phyloP scores from a whole-genome alignment of 2,113 vertebrate species.

The Dicerorhinus sumatrensis region DNA sequence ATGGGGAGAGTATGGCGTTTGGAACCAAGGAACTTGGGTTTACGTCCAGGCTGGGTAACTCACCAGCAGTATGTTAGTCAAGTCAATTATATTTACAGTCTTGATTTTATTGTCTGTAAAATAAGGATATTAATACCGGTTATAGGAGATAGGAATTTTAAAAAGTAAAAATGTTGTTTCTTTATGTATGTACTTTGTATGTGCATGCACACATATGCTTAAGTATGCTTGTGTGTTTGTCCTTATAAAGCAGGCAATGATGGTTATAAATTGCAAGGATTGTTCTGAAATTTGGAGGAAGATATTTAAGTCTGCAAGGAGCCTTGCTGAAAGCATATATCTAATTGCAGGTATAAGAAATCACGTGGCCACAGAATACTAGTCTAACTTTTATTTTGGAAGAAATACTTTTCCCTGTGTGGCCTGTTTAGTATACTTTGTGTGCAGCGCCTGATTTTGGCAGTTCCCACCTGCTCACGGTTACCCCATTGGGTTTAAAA shows the following conservation, averaged over 20 bases:
- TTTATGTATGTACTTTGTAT: not conserved
- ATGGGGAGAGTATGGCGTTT: not conserved
- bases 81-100: not conserved
- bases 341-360: not conserved
- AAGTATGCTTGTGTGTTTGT: not conserved
- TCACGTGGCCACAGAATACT: not conserved
- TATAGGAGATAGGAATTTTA: not conserved
- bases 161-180: not conserved
- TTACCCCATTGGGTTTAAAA: not conserved
- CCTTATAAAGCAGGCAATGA: not conserved
- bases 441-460: not conserved
- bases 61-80: not conserved
- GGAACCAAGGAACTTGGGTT: constrained; percentile 16
- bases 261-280: not conserved
- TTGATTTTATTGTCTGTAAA: constrained; percentile 11
- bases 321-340: not conserved
- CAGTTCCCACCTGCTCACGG: not conserved
- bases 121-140: not conserved
- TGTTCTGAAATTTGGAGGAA: constrained; percentile 24
- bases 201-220: not conserved
- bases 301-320: not conserved
- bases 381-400: not conserved
- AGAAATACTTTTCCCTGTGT: constrained; percentile 7
- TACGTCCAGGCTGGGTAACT: not conserved
- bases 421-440: not conserved